Percentiles rank a stretch among this genome's conserved stretches.
These are phyloP conservation scores for Drosophila mojavensis DNA, from an alignment of 1,140 invertebrate species.

Conservation along the genomic window DNA sequence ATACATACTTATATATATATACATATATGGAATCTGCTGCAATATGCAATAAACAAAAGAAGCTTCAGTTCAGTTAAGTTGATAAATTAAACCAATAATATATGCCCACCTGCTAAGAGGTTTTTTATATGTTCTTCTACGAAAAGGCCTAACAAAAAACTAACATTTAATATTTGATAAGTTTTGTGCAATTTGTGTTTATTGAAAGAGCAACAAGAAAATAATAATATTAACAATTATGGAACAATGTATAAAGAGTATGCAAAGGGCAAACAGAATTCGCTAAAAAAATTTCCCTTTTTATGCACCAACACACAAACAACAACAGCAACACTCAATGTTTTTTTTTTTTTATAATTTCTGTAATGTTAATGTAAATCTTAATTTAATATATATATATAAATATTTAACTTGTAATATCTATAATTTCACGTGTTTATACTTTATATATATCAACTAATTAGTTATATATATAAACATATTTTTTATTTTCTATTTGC, in stretches of 20 bases:
- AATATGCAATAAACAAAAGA: conserved; percentile 63
- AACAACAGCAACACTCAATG: conserved; percentile 49
- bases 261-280: conserved; percentile 9
- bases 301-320: conserved; percentile 37
- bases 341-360: conserved; percentile 48
- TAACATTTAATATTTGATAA: conserved; percentile 11
- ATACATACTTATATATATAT: not conserved
- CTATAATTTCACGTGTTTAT: conserved; percentile 48
- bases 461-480: conserved; percentile 12
- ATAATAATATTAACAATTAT: not conserved
- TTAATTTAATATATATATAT: conserved; percentile 55
- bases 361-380: conserved; percentile 44
- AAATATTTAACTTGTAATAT: conserved; percentile 69
- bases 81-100: conserved; percentile 21
- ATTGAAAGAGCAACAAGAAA: not conserved
- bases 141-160: conserved; percentile 16
- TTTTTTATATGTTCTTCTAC: conserved; percentile 55
- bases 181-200: conserved; percentile 58
- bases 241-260: not conserved
- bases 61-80: conserved; percentile 58
- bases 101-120: conserved; percentile 48
- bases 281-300: conserved; percentile 7
- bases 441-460: conserved; percentile 8
- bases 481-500: conserved; percentile 58
- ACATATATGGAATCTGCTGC: conserved; percentile 50